phyloP scores from a whole-genome alignment of 2,797 vertebrate genomes.

The Bradypus variegatus region DNA sequence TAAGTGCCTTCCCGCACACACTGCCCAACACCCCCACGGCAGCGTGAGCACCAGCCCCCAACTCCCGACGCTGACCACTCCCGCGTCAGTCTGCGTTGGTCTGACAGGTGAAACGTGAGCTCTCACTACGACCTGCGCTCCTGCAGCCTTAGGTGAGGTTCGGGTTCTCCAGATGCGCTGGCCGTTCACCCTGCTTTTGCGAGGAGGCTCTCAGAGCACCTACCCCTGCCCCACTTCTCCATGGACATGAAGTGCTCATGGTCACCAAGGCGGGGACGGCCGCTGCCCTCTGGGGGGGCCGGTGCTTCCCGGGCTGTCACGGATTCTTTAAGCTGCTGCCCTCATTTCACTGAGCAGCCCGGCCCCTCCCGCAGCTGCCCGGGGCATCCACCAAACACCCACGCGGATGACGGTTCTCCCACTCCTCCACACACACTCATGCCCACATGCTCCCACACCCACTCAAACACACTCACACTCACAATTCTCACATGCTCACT shows the following conservation, averaged over 20 bases:
- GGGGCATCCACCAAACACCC: not conserved
- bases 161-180: too few relatives aligned
- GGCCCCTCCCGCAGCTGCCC: not conserved
- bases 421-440: too few relatives aligned
- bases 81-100: not conserved
- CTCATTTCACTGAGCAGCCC: not conserved
- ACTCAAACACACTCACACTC: not conserved
- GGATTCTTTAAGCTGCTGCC: not conserved
- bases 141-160: not conserved
- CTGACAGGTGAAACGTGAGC: not conserved
- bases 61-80: accelerated
- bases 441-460: too few relatives aligned
- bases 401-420: not conserved
- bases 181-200: not conserved
- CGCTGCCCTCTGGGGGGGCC: accelerated
- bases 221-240: not conserved
- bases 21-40: not conserved
- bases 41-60: accelerated
- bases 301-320: not conserved
- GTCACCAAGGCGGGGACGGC: not conserved
- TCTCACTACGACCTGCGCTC: not conserved
- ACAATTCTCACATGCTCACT: not conserved
- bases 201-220: not conserved
- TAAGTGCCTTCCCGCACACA: not conserved
- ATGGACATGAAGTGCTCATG: not conserved